Percentiles rank a stretch among this genome's conserved stretches.
Evolutionary conservation across 2,888 invertebrate genomes (phyloP).

Genomic region (Cosmorhoe ocellata): DNA sequence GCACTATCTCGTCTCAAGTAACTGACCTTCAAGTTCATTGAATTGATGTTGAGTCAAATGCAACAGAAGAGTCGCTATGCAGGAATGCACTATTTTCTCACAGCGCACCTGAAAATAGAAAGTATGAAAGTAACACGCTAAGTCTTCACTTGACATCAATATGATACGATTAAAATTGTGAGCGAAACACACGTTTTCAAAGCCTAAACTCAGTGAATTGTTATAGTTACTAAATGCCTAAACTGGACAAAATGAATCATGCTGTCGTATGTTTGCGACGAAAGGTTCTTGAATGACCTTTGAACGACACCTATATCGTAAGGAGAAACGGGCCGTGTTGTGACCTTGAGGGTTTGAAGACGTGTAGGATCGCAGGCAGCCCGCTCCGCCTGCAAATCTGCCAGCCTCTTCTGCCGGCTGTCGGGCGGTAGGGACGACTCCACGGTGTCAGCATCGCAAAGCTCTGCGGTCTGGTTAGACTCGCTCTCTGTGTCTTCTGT

Average conservation of each 20-base stretch:
- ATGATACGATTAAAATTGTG: too few species aligned
- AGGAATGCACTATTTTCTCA: conserved; percentile 90
- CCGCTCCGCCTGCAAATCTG: conserved; percentile 87
- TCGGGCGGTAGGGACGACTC: conserved; percentile 87
- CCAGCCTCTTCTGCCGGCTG: conserved; percentile 85
- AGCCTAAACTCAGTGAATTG: too few species aligned
- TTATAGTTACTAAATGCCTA: too few species aligned
- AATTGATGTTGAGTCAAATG: conserved; percentile 92
- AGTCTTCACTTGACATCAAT: too few species aligned
- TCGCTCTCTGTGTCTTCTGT: conserved; percentile 76
- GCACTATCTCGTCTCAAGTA: conserved; percentile 1
- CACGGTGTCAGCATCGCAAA: conserved; percentile 85
- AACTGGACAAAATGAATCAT: too few species aligned
- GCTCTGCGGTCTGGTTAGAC: conserved; percentile 78
- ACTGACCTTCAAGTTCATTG: conserved; percentile 91
- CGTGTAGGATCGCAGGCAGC: conserved; percentile 92
- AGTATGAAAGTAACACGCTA: neutral
- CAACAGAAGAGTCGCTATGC: conserved; percentile 90
- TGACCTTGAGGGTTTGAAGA: conserved; percentile 85
- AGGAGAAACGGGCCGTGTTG: neutral
- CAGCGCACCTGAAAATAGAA: conserved; percentile 78
- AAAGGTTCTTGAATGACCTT: too few species aligned
- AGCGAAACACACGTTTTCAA: too few species aligned
- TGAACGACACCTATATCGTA: too few species aligned
- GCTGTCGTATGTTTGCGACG: too few species aligned